phyloP scores from a whole-genome alignment of 2,797 vertebrate genomes.

The Morelia viridis region DNA sequence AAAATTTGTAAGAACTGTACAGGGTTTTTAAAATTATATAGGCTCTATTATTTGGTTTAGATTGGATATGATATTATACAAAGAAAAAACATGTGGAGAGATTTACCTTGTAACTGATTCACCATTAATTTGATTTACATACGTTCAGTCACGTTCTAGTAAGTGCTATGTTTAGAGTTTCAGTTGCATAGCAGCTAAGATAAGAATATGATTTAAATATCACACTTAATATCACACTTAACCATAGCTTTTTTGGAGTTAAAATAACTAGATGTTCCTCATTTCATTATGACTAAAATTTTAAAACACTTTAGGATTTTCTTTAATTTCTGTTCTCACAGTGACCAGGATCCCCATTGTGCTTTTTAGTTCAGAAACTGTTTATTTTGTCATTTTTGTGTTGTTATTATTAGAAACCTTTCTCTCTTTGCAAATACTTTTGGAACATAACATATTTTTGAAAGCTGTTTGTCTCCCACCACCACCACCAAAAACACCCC shows the following conservation, averaged over 20 bases:
- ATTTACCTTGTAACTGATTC: neutral
- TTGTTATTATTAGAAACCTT: neutral
- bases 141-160: neutral
- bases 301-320: neutral
- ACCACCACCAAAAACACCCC: neutral
- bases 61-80: neutral
- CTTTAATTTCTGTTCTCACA: neutral
- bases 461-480: neutral
- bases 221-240: neutral
- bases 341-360: neutral
- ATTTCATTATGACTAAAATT: neutral
- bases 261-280: neutral
- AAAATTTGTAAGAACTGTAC: neutral
- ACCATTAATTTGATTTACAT: neutral
- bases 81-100: neutral
- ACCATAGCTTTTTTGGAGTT: neutral
- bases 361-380: neutral
- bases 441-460: neutral
- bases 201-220: neutral
- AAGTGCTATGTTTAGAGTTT: neutral
- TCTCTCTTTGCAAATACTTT: neutral
- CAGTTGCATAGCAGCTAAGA: neutral
- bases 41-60: neutral
- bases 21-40: neutral
- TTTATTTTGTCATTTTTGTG: neutral